Conservation (phyloP, 1,140 invertebrate genomes). For the Drosophila takahashii region DNA sequence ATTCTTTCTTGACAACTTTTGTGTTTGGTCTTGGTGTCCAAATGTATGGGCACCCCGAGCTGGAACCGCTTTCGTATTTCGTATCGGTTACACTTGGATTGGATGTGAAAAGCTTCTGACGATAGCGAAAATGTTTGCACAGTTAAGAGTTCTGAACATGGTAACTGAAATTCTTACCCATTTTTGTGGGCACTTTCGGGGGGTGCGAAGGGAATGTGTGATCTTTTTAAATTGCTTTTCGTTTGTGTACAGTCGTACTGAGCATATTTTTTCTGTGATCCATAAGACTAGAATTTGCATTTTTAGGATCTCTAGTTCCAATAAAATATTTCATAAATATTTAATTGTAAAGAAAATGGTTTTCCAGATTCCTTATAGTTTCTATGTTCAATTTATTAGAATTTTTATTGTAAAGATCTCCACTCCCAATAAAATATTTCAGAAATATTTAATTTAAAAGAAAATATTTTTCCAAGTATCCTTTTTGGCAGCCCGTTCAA, state of each 20-base stretch:
- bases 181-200: not conserved
- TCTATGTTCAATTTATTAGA: too few species aligned
- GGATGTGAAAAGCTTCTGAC: slow-evolving; percentile 35
- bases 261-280: too few species aligned
- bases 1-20: slow-evolving; percentile 30
- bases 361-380: too few species aligned
- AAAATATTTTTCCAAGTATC: slow-evolving; percentile 19
- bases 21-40: slow-evolving; percentile 64
- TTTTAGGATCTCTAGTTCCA: too few species aligned
- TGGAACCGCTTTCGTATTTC: slow-evolving; percentile 42
- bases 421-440: not conserved
- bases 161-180: slow-evolving; percentile 10
- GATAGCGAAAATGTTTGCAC: slow-evolving; percentile 52
- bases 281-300: too few species aligned
- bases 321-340: not conserved
- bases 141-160: slow-evolving; percentile 23
- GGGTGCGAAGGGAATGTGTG: not conserved
- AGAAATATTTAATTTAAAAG: slow-evolving; percentile 4
- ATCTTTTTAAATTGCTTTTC: slow-evolving; percentile 8
- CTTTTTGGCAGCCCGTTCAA: slow-evolving; percentile 12
- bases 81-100: slow-evolving; percentile 61
- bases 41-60: slow-evolving; percentile 40
- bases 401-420: too few species aligned
- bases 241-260: slow-evolving; percentile 10
- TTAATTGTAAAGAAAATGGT: slow-evolving; percentile 14